A percentile compares a stretch with the other conserved stretches of the same genome.
These are phyloP conservation scores for Pseudotriccus pelzelni DNA, from an alignment of 2,797 vertebrate species.

Conservation along the genomic window DNA sequence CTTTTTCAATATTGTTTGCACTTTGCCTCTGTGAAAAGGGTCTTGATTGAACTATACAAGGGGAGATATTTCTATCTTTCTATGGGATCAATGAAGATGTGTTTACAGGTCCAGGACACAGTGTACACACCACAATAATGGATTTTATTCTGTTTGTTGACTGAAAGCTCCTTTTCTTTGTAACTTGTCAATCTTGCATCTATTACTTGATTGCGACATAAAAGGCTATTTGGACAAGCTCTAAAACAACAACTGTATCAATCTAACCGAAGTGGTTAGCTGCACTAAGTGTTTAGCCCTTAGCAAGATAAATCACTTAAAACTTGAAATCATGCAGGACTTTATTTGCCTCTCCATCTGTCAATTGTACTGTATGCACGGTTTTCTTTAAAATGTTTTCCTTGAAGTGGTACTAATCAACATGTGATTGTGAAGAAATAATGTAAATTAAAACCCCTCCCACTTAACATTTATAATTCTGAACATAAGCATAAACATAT, in stretches of 20 bases:
- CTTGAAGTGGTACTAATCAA: conserved; percentile 14
- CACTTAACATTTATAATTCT: neutral
- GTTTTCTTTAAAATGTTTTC: conserved; percentile 13
- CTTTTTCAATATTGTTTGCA: conserved; percentile 91
- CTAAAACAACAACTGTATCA: conserved; percentile 78
- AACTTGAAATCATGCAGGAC: conserved; percentile 55
- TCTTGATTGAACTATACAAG: conserved; percentile 88
- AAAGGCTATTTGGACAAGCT: conserved; percentile 81
- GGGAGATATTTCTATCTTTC: conserved; percentile 92
- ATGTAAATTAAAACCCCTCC: neutral
- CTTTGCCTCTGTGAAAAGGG: conserved; percentile 87
- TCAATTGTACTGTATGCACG: neutral
- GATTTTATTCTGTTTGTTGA: conserved; percentile 94
- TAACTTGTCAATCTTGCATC: conserved; percentile 89
- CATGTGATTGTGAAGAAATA: neutral
- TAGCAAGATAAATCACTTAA: conserved; percentile 64
- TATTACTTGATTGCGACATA: conserved; percentile 81
- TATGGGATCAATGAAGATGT: conserved; percentile 95
- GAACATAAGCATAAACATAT: neutral
- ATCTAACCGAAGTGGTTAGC: conserved; percentile 74
- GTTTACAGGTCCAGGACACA: conserved; percentile 88
- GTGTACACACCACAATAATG: conserved; percentile 92
- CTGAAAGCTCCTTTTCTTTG: conserved; percentile 88
- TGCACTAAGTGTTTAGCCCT: conserved; percentile 67
- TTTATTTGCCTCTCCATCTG: conserved; percentile 60